Evolutionary conservation across 2,113 vertebrate genomes (phyloP), one percentile per base, ranked within the genome.

Genomic region (Urocynchramus pylzowi): DNA sequence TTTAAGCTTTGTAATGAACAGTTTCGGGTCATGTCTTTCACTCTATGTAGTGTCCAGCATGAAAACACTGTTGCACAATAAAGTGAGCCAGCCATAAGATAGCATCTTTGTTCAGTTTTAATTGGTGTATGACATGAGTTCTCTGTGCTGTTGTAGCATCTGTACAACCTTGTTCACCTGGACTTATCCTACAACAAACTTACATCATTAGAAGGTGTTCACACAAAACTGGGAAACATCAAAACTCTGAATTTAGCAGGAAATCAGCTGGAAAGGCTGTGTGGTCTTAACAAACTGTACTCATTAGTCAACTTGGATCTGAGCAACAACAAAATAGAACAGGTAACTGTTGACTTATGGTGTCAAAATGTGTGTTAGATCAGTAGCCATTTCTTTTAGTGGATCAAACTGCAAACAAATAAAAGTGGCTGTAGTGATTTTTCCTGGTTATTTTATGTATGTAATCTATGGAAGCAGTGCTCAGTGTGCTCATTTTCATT

Each of bases 231-330:
- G 87, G 99, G 99, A 41, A 99, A 99, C 96, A 99, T 99, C 89
- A 99, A 99, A 96, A 99, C 99, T 15, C 97, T 99, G 70, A 99
- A 98, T 93, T 98, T 99, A 96, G 98, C 99, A 3, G 99, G 99
- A 15, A 99, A 99, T 97, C 98, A 98, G n/a, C 97, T 99, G 83
- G 98, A 99, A 89, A 98, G 81, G 15, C 98, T 99, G n/a, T 98
- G 96, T 35, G 99, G 99, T 60, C 99, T 99, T 91, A 98, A 98
- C 75, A 99, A 99, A 93, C 98, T 99, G 17, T 99, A 99, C 95
- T 99, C 99, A 1, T 97, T 99, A 79, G 99, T 99, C 94, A 99
- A 99, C 97, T 95, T 99, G 97, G 99, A 99, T 96, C 98, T 99
- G 74, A 98, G 99, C 86, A 96, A 98, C 98, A 99, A 99, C 97